phyloP scores from a whole-genome alignment of 1,140 invertebrate species.

The Plutomurus gul region DNA sequence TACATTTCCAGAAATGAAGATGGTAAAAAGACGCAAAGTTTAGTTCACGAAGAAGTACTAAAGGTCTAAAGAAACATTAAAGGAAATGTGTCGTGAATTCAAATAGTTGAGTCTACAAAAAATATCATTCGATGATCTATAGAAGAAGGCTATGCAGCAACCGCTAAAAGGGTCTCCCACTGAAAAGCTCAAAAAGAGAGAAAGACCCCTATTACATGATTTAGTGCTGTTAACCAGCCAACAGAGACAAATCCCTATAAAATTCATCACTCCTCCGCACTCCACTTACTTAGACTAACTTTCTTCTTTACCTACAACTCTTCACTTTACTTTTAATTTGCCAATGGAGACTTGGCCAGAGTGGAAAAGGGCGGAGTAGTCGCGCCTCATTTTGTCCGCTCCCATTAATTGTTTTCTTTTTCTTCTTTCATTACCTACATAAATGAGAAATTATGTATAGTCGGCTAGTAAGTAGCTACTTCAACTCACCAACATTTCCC shows the following conservation, averaged over 20 bases:
- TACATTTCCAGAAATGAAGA: neutral
- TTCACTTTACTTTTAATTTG: no score
- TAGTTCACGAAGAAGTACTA: neutral
- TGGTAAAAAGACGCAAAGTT: neutral
- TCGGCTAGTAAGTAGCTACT: no score
- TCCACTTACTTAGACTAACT: neutral
- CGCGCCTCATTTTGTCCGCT: no score
- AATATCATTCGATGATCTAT: neutral
- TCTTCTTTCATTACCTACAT: no score
- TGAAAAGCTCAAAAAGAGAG: neutral
- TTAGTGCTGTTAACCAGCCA: neutral
- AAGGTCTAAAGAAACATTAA: neutral
- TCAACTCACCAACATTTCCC: no score
- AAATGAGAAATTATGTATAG: no score
- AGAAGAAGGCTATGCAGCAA: no score
- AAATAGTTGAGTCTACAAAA: neutral
- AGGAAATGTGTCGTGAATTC: conserved; percentile 1
- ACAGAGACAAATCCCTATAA: neutral
- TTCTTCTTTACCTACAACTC: neutral
- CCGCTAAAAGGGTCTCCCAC: neutral
- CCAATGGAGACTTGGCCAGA: no score
- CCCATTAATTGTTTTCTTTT: no score
- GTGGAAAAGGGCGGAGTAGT: no score
- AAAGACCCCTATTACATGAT: neutral
- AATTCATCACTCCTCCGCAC: neutral